A percentile compares a stretch with the other conserved stretches of the same genome.
Conservation (phyloP, 1,140 invertebrate genomes). For the Mylabris phalerata region DNA sequence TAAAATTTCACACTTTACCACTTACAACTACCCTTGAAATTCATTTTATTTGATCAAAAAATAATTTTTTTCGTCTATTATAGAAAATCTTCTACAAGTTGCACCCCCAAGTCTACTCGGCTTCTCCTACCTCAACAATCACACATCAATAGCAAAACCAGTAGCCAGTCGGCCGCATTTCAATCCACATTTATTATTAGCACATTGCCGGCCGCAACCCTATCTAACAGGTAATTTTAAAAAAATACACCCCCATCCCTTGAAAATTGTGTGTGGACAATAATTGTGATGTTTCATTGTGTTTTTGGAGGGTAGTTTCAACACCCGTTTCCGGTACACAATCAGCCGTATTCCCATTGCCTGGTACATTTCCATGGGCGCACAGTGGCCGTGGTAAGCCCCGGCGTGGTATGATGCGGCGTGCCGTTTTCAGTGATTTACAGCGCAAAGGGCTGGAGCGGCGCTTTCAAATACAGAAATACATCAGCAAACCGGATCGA, state of each 20-base stretch:
- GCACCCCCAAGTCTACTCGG: constrained; percentile 38
- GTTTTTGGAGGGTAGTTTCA: constrained; percentile 23
- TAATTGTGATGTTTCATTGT: background rate
- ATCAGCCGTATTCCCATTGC: constrained; percentile 57
- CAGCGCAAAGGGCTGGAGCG: constrained; percentile 92
- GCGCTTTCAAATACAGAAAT: constrained; percentile 94
- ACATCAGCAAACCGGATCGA: constrained; percentile 95
- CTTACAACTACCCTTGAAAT: background rate
- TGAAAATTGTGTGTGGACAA: background rate
- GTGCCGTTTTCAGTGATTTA: constrained; percentile 86
- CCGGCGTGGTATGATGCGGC: constrained; percentile 86
- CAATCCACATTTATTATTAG: constrained; percentile 45
- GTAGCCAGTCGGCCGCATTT: constrained; percentile 49
- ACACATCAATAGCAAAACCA: constrained; percentile 46
- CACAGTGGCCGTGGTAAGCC: constrained; percentile 73
- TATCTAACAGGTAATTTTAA: constrained; percentile 47
- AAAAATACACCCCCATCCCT: background rate
- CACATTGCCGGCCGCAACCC: constrained; percentile 48
- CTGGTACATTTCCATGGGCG: constrained; percentile 72
- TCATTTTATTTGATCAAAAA: background rate
- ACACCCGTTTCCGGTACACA: constrained; percentile 38
- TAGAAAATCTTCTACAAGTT: constrained; percentile 39
- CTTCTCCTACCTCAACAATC: constrained; percentile 36
- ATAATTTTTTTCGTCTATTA: constrained; percentile 20
- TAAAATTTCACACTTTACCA: constrained; percentile 22